Percentiles rank a stretch among this genome's conserved stretches.
Conservation (phyloP, 2,888 invertebrate species). For the Drosophila suboccidentalis region DNA sequence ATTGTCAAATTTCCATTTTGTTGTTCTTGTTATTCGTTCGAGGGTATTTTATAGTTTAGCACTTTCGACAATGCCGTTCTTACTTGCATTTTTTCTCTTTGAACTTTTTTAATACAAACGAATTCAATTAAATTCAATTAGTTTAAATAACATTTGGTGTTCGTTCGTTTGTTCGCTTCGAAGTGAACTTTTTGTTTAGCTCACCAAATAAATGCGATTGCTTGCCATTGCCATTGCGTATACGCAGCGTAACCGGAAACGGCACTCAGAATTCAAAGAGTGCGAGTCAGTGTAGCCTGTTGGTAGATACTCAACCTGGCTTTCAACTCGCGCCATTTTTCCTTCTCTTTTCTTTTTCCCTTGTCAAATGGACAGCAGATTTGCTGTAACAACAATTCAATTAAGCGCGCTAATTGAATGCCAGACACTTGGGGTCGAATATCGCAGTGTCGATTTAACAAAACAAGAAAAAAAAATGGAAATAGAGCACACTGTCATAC, state of each 20-base stretch:
- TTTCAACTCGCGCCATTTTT: neutral
- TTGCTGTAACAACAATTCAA: constrained; percentile 82
- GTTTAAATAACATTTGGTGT: constrained; percentile 69
- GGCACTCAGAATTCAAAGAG: constrained; percentile 56
- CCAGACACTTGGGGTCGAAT: constrained; percentile 56
- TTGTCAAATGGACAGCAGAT: constrained; percentile 65
- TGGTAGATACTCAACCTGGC: constrained; percentile 10
- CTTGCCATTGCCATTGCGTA: constrained; percentile 60
- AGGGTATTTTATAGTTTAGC: neutral
- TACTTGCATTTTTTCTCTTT: neutral
- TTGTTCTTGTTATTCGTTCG: neutral
- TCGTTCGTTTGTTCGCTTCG: constrained; percentile 6
- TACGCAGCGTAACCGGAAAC: constrained; percentile 71
- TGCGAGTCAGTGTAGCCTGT: constrained; percentile 27
- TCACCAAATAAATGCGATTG: constrained; percentile 42
- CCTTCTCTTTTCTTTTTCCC: constrained; percentile 7
- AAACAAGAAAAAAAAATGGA: constrained; percentile 15
- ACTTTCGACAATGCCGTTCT: neutral
- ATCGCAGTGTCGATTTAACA: constrained; percentile 29
- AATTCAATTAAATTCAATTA: constrained; percentile 77
- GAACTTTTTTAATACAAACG: constrained; percentile 49
- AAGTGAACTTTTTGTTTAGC: constrained; percentile 53
- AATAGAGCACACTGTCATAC: constrained; percentile 2
- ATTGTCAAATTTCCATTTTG: no score
- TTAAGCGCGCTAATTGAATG: constrained; percentile 82